Evolutionary conservation across 2,888 invertebrate species (phyloP).

Genomic region (Brachypterus glaber): DNA sequence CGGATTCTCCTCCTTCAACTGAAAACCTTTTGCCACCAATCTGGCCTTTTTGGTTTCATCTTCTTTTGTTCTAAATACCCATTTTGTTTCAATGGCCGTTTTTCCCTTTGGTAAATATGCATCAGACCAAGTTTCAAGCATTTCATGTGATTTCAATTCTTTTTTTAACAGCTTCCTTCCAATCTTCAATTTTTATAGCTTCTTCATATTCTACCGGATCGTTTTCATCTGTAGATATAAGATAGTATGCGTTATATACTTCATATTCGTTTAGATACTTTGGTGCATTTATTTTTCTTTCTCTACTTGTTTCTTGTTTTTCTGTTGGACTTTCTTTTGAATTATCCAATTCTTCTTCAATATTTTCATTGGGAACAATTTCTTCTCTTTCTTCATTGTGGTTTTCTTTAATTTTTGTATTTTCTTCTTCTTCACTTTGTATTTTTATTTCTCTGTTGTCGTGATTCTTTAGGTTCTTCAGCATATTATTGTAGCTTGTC

Average conservation of each 20-base stretch:
- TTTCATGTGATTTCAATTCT: background rate
- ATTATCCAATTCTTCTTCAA: background rate
- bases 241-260: slow-evolving; percentile 14
- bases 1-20: slow-evolving; percentile 14
- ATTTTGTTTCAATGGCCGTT: slow-evolving; percentile 1
- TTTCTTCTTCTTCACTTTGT: slow-evolving; percentile 9
- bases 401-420: slow-evolving; percentile 3
- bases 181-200: background rate
- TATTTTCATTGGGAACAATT: slow-evolving; percentile 2
- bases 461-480: slow-evolving; percentile 2
- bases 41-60: slow-evolving; percentile 15
- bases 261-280: slow-evolving; percentile 11
- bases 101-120: background rate
- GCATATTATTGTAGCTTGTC: slow-evolving; percentile 7
- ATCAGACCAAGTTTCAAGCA: background rate
- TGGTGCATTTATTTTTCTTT: slow-evolving; percentile 13
- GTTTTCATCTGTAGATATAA: slow-evolving; percentile 3
- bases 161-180: background rate
- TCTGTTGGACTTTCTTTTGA: background rate
- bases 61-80: no score
- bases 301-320: slow-evolving; percentile 7
- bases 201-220: background rate
- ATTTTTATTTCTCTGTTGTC: slow-evolving; percentile 8
- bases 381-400: slow-evolving; percentile 4
- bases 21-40: slow-evolving; percentile 18